phyloP scores from a whole-genome alignment of 2,113 vertebrate species.

The Calypte anna region DNA sequence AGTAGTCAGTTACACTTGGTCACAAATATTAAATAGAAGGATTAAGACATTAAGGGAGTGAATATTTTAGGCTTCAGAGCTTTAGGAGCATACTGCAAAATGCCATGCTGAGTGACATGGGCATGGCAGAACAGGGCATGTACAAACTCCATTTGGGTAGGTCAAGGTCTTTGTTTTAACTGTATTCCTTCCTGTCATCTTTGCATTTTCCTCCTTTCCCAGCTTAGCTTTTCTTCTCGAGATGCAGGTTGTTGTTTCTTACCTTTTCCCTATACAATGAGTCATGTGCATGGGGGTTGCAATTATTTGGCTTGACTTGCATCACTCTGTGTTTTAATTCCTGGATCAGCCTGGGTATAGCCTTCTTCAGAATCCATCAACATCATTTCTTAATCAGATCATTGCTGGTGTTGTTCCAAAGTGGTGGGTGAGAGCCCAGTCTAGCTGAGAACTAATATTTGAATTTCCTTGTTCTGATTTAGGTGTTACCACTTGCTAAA shows the following conservation, averaged over 20 bases:
- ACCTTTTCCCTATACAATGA: not conserved
- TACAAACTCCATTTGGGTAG: not conserved
- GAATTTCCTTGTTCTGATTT: not conserved
- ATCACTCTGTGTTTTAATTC: slow-evolving; percentile 7
- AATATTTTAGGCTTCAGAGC: not conserved
- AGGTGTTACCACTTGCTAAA: not conserved
- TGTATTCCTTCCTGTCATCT: not conserved
- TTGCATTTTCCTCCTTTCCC: not conserved
- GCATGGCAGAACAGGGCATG: not conserved
- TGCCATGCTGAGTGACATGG: not conserved
- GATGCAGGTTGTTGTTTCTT: slow-evolving; percentile 1
- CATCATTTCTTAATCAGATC: not conserved
- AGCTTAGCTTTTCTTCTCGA: not conserved
- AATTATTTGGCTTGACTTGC: slow-evolving; percentile 13
- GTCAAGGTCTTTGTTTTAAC: not conserved
- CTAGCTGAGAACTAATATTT: not conserved
- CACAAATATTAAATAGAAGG: slow-evolving; percentile 10
- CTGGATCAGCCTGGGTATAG: slow-evolving; percentile 7
- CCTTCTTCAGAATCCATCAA: not conserved
- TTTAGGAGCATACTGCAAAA: not conserved
- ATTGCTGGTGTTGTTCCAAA: not conserved
- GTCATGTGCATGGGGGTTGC: not conserved
- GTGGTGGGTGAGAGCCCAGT: not conserved
- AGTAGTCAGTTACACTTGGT: not conserved
- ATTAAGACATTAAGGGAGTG: slow-evolving; percentile 8